phyloP scores from a whole-genome alignment of 2,888 invertebrate genomes.

The Aphodius sticticus region DNA sequence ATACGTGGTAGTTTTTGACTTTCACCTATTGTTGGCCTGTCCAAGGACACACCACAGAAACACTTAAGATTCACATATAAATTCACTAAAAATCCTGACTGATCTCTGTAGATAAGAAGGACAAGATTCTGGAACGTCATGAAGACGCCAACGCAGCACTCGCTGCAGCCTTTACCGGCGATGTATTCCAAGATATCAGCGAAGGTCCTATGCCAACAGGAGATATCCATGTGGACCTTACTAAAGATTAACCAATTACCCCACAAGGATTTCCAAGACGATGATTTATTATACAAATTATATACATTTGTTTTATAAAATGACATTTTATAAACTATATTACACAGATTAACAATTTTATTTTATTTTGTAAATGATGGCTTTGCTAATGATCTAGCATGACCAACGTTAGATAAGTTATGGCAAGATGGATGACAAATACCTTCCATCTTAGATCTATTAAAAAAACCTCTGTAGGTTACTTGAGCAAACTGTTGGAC shows the following conservation, averaged over 20 bases:
- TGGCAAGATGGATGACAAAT: background rate
- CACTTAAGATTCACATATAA: background rate
- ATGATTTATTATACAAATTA: background rate
- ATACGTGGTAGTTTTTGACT: too few species aligned
- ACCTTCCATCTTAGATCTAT: background rate
- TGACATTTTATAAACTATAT: background rate
- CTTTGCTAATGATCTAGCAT: background rate
- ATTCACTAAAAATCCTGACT: background rate
- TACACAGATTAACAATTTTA: constrained; percentile 6
- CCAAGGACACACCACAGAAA: background rate
- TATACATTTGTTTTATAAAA: constrained; percentile 17
- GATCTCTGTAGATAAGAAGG: background rate
- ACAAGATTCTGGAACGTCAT: constrained; percentile 5
- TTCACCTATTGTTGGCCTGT: too few species aligned
- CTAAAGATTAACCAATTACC: too few species aligned
- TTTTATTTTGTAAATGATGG: constrained; percentile 11
- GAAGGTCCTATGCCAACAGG: constrained; percentile 21
- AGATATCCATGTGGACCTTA: constrained; percentile 9
- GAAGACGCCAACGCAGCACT: constrained; percentile 36
- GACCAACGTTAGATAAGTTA: constrained; percentile 7
- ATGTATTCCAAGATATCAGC: constrained; percentile 33
- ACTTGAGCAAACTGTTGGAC: constrained; percentile 24
- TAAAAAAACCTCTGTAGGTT: background rate
- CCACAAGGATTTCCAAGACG: background rate
- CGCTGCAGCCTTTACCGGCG: constrained; percentile 34